These are phyloP conservation scores for Cassiopea andromeda DNA, from an alignment of 30 jellyfish, hydroid and myxozoan genomes.

Conservation along the genomic window DNA sequence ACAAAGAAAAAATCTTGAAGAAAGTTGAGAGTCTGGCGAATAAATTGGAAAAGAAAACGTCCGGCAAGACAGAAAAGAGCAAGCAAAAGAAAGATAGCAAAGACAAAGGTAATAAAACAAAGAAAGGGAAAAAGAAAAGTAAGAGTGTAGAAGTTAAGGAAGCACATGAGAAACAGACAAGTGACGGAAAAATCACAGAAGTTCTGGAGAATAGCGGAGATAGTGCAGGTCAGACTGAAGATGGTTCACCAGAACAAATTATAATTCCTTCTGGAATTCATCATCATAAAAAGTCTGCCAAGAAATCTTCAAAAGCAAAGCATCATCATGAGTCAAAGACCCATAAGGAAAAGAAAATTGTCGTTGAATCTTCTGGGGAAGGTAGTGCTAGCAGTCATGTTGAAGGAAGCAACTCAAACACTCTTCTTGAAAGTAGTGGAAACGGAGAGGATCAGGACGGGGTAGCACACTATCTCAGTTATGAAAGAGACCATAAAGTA, in stretches of 20 bases:
- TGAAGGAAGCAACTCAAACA: not conserved
- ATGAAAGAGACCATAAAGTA: slow-evolving; percentile 40
- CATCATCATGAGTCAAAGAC: slow-evolving; percentile 7
- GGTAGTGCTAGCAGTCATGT: slow-evolving; percentile 24
- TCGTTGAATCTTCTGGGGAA: slow-evolving; percentile 19
- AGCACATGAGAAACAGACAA: not conserved
- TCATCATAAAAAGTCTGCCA: slow-evolving; percentile 7
- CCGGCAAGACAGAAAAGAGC: not conserved
- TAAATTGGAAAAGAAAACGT: slow-evolving; percentile 34
- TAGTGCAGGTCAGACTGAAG: not conserved
- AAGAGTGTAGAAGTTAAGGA: slow-evolving; percentile 14
- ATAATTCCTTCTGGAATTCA: not conserved
- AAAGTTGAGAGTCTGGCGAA: slow-evolving; percentile 54
- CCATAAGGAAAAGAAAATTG: not conserved
- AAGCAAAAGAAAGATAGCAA: not conserved
- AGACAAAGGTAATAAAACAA: not conserved
- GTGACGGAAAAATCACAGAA: not conserved
- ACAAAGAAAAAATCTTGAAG: slow-evolving; percentile 47
- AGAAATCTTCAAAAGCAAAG: slow-evolving; percentile 5
- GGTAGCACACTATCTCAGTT: slow-evolving; percentile 22
- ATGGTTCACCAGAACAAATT: slow-evolving; percentile 24
- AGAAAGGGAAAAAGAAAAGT: slow-evolving; percentile 1
- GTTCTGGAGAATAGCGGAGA: slow-evolving; percentile 52
- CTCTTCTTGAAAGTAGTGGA: slow-evolving; percentile 31
- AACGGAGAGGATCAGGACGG: slow-evolving; percentile 45